phyloP scores from a whole-genome alignment of 2,888 invertebrate species.

The Aproaerema taeniolella region DNA sequence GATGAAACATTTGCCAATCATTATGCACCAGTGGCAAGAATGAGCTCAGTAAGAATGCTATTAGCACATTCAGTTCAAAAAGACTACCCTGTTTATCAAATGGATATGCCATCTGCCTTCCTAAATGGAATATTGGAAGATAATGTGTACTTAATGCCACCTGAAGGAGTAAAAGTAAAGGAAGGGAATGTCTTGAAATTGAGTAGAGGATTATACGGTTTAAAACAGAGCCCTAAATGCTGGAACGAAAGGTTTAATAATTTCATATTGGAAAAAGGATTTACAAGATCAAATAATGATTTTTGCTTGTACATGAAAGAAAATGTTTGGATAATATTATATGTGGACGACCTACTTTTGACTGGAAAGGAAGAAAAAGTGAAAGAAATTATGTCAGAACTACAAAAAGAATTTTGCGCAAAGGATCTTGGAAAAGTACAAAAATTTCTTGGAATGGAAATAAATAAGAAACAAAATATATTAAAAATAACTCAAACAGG shows the following conservation, averaged over 20 bases:
- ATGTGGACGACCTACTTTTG: conserved; percentile 15
- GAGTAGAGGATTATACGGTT: conserved; percentile 20
- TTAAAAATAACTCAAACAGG: conserved; percentile 3
- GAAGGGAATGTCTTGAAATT: too few species aligned
- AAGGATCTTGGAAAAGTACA: conserved; percentile 16
- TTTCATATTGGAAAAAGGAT: conserved; percentile 10
- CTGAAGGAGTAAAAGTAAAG: conserved; percentile 14
- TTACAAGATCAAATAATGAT: conserved; percentile 11
- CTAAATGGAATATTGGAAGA: conserved; percentile 13
- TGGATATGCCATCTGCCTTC: too few species aligned
- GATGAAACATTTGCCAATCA: too few species aligned
- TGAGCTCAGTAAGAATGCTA: too few species aligned
- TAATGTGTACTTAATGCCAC: conserved; percentile 15
- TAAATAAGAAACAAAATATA: conserved; percentile 16
- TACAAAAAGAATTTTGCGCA: conserved; percentile 13
- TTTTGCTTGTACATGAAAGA: conserved; percentile 14
- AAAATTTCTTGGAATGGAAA: conserved; percentile 13
- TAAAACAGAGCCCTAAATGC: conserved; percentile 19
- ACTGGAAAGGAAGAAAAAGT: conserved; percentile 8
- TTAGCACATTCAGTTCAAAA: too few species aligned
- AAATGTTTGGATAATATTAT: conserved; percentile 17
- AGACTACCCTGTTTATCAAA: too few species aligned
- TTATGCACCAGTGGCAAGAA: too few species aligned
- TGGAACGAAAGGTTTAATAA: conserved; percentile 20
- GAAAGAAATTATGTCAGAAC: conserved; percentile 9